These are phyloP conservation scores for Antechinus stuartii DNA, from an alignment of 2,113 vertebrate species.

Conservation along the genomic window DNA sequence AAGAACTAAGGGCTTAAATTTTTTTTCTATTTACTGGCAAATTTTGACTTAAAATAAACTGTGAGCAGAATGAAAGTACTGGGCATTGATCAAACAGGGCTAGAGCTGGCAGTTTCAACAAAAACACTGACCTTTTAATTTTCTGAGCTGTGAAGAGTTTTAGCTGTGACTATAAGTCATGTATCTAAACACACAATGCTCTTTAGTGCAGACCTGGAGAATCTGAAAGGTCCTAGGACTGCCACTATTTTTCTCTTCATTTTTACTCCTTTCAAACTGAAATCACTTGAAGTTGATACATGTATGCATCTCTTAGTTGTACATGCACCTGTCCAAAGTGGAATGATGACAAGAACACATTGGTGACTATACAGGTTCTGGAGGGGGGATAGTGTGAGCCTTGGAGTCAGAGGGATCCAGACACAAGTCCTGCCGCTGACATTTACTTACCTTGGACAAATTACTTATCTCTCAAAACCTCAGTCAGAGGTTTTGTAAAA, in stretches of 20 bases:
- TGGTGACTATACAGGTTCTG: neutral
- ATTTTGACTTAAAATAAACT: neutral
- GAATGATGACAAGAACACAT: neutral
- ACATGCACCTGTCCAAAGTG: neutral
- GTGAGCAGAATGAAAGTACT: neutral
- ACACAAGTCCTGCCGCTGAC: neutral
- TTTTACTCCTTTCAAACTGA: neutral
- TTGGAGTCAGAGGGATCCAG: neutral
- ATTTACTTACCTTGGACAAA: neutral
- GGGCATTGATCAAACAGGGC: neutral
- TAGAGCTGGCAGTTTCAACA: neutral
- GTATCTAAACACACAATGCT: neutral
- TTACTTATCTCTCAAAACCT: neutral
- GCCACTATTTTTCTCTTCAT: neutral
- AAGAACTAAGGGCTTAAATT: neutral
- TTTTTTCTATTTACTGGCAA: neutral
- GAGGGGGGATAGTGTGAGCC: neutral
- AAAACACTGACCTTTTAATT: neutral
- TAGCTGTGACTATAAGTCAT: neutral
- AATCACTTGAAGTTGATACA: neutral
- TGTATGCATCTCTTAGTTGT: neutral
- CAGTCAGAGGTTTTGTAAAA: too few species aligned
- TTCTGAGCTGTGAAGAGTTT: neutral
- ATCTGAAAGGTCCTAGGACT: neutral
- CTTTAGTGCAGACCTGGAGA: neutral